Evolutionary conservation across 2,113 vertebrate species (phyloP).

Genomic region (Crypturellus undulatus): DNA sequence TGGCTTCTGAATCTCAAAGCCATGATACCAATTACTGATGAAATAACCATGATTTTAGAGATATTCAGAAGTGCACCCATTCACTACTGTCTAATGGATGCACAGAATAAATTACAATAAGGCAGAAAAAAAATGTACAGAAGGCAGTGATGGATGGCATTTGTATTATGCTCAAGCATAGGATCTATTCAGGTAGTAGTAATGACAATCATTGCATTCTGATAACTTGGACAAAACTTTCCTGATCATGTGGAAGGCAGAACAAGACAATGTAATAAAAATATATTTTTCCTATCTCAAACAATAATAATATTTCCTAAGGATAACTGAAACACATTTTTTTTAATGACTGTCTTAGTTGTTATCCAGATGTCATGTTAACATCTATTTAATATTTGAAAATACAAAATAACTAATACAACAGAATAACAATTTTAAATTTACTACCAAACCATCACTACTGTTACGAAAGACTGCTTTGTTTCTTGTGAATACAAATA

Average conservation of each 20-base stretch:
- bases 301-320: not conserved
- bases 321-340: not conserved
- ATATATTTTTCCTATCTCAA: not conserved
- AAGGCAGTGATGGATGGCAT: not conserved
- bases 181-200: not conserved
- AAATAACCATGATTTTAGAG: not conserved
- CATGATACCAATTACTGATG: not conserved
- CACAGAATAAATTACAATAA: not conserved
- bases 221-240: not conserved
- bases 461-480: not conserved
- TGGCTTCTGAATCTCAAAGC: not conserved
- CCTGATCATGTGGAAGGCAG: not conserved
- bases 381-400: not conserved
- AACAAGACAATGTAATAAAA: not conserved
- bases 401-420: not conserved
- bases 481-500: not conserved
- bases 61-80: not conserved
- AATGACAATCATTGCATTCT: not conserved
- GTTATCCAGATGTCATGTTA: not conserved
- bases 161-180: not conserved
- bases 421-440: not conserved
- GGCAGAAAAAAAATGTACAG: not conserved
- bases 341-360: not conserved
- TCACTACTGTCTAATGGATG: not conserved
- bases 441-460: not conserved